phyloP scores from a whole-genome alignment of 2,113 vertebrate species.

The Toxotes jaculatrix region DNA sequence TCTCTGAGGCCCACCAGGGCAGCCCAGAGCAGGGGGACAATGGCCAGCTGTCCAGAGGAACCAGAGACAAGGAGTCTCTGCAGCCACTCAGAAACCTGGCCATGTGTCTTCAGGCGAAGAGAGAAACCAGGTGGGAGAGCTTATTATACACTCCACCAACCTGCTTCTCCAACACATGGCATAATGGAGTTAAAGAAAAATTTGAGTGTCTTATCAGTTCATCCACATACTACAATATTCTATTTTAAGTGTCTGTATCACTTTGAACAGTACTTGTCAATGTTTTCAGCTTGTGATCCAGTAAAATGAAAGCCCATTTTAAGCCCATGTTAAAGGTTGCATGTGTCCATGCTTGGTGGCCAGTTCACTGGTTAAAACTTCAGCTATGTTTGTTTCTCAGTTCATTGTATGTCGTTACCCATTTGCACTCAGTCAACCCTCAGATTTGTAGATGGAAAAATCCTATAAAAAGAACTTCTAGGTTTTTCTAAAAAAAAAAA shows the following conservation, averaged over 20 bases:
- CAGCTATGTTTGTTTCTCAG: not conserved
- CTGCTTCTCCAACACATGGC: not conserved
- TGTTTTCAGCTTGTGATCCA: not conserved
- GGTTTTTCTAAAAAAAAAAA: not conserved
- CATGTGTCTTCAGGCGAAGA: constrained; percentile 77
- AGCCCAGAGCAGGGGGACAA: not conserved
- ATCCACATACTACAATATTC: not conserved
- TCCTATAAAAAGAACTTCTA: not conserved
- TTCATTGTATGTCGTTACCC: not conserved
- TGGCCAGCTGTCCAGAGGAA: constrained; percentile 20
- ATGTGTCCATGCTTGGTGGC: not conserved
- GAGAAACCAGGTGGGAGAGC: constrained; percentile 69
- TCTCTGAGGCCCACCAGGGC: not conserved
- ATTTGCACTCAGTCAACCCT: not conserved
- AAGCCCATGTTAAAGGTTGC: not conserved
- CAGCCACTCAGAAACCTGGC: constrained; percentile 73
- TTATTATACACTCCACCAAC: not conserved
- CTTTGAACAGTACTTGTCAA: not conserved
- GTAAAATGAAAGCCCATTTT: not conserved
- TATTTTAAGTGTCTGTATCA: not conserved
- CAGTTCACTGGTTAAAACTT: not conserved
- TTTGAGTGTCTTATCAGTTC: not conserved
- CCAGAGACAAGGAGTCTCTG: constrained; percentile 55
- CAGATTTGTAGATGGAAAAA: not conserved
- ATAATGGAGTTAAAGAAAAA: not conserved